These are phyloP conservation scores for Drosophila sp. DNA, from an alignment of 1,140 invertebrate genomes.

Conservation along the genomic window DNA sequence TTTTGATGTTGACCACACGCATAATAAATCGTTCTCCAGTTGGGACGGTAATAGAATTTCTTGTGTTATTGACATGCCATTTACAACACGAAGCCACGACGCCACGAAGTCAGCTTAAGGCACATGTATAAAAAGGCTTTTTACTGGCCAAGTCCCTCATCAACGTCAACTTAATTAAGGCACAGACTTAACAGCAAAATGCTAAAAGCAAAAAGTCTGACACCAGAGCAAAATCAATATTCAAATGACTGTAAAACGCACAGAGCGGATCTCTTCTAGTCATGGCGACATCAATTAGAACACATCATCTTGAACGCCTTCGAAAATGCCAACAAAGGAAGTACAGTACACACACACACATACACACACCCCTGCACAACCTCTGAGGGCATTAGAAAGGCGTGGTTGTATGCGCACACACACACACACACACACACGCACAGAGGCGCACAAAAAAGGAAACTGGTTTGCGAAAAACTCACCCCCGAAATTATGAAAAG, in stretches of 20 bases:
- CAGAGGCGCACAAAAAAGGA: conserved; percentile 9
- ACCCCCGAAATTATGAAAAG: conserved; percentile 57
- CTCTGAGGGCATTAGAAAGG: conserved; percentile 53
- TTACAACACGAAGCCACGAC: conserved; percentile 24
- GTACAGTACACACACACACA: conserved; percentile 66
- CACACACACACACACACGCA: conserved; percentile 12
- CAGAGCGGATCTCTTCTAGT: neutral
- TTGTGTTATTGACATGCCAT: conserved; percentile 40
- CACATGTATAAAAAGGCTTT: conserved; percentile 64
- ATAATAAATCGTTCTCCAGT: conserved; percentile 48
- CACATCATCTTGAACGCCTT: conserved; percentile 71
- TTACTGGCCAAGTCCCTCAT: conserved; percentile 51
- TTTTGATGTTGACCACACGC: conserved; percentile 71
- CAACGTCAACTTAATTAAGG: conserved; percentile 81
- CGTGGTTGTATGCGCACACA: conserved; percentile 57
- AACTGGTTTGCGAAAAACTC: conserved; percentile 75
- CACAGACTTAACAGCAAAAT: conserved; percentile 40
- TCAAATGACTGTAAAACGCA: conserved; percentile 33
- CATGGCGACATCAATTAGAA: conserved; percentile 72
- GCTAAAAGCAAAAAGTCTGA: neutral
- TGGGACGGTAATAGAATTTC: conserved; percentile 11
- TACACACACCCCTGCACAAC: conserved; percentile 1
- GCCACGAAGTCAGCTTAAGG: conserved; percentile 23
- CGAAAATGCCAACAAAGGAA: conserved; percentile 26
- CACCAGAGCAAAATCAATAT: conserved; percentile 68